These are phyloP conservation scores for Epinotia nisella DNA, from an alignment of 2,888 invertebrate species.

Conservation along the genomic window DNA sequence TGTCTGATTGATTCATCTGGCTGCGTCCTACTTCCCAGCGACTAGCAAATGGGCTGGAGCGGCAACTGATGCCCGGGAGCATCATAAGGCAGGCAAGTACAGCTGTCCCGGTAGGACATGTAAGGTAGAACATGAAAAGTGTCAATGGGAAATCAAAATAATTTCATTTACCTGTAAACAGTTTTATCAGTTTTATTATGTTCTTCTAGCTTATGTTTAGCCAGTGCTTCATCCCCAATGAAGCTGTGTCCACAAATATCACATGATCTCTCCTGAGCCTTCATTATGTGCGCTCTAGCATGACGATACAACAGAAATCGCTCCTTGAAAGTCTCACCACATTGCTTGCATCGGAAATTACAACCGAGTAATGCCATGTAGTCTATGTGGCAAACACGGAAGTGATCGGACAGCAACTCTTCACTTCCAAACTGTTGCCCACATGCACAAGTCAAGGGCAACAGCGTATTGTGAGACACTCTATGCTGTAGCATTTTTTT, in stretches of 20 bases:
- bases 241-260: slow-evolving; percentile 72
- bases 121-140: no score
- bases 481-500: slow-evolving; percentile 73
- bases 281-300: slow-evolving; percentile 70
- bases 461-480: slow-evolving; percentile 57
- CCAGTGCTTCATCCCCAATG: slow-evolving; percentile 62
- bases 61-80: no score
- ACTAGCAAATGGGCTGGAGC: no score
- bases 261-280: slow-evolving; percentile 66
- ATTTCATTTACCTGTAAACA: slow-evolving; percentile 63
- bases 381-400: slow-evolving; percentile 66
- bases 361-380: slow-evolving; percentile 63
- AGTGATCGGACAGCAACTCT: slow-evolving; percentile 65
- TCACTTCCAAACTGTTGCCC: slow-evolving; percentile 65
- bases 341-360: slow-evolving; percentile 73
- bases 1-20: no score
- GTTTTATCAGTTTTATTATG: slow-evolving; percentile 62
- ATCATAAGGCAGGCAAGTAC: no score
- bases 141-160: no score
- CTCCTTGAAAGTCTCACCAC: slow-evolving; percentile 69
- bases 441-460: slow-evolving; percentile 64
- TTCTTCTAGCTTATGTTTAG: slow-evolving; percentile 65
- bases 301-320: slow-evolving; percentile 71
- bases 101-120: no score
- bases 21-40: no score